phyloP scores from a whole-genome alignment of 2,888 invertebrate species.

The Drosophila anceps region DNA sequence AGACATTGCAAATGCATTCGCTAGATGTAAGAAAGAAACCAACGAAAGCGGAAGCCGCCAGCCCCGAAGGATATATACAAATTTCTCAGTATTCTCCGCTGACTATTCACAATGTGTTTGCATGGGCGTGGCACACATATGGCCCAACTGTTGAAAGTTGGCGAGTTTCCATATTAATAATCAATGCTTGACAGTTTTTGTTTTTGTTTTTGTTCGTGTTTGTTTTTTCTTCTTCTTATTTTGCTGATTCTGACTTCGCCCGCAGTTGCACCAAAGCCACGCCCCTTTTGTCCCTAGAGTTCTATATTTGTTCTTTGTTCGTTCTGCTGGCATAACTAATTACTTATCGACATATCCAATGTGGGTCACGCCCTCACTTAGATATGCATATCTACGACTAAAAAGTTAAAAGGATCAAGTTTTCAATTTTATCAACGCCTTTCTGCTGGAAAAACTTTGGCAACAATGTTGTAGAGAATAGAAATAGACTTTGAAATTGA shows the following conservation, averaged over 20 bases:
- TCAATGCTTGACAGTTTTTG: slow-evolving; percentile 32
- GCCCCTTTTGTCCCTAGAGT: slow-evolving; percentile 20
- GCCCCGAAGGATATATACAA: slow-evolving; percentile 40
- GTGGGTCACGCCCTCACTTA: slow-evolving; percentile 48
- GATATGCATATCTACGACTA: slow-evolving; percentile 34
- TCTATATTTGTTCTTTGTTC: slow-evolving; percentile 18
- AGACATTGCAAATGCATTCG: not conserved
- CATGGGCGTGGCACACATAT: slow-evolving; percentile 44
- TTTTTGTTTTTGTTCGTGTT: too few relatives aligned
- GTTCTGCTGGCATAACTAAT: slow-evolving; percentile 36
- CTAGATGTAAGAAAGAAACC: slow-evolving; percentile 4
- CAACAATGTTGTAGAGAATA: slow-evolving; percentile 23
- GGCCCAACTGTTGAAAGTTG: slow-evolving; percentile 29
- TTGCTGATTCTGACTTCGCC: slow-evolving; percentile 4
- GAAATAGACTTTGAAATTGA: slow-evolving; percentile 24
- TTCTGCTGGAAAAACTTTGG: slow-evolving; percentile 31
- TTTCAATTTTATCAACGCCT: slow-evolving; percentile 11
- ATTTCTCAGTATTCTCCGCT: slow-evolving; percentile 29
- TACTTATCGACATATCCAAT: slow-evolving; percentile 33
- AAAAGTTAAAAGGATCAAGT: slow-evolving; percentile 41
- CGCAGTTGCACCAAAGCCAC: slow-evolving; percentile 32
- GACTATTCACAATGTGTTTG: slow-evolving; percentile 14
- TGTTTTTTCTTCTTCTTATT: too few relatives aligned
- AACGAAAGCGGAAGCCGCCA: slow-evolving; percentile 26
- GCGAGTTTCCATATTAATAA: slow-evolving; percentile 30